phyloP scores from a whole-genome alignment of 2,888 invertebrate species.

The Physocephala rufipes region DNA sequence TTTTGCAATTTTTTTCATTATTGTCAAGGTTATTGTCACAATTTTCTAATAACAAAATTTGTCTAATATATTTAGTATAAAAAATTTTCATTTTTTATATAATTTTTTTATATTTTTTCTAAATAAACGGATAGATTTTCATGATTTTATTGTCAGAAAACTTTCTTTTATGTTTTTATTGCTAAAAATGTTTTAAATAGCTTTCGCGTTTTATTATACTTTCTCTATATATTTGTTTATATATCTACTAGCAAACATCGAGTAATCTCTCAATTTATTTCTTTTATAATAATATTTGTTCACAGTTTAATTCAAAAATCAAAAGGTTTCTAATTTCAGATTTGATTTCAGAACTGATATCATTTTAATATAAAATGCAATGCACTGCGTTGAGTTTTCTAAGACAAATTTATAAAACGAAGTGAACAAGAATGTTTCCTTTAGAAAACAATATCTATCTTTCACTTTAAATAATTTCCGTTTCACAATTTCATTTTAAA shows the following conservation, averaged over 20 bases:
- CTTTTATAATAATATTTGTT: slow-evolving; percentile 30
- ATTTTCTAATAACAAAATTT: slow-evolving; percentile 6
- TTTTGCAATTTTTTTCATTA: slow-evolving; percentile 12
- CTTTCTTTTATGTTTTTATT: no score
- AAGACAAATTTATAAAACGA: no score
- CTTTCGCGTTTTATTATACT: no score
- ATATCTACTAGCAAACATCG: no score
- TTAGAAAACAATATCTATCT: not conserved
- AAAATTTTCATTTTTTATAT: slow-evolving; percentile 21
- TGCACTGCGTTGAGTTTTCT: not conserved
- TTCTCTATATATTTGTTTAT: no score
- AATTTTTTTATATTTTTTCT: slow-evolving; percentile 9
- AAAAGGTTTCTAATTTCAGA: not conserved
- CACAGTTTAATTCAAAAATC: not conserved
- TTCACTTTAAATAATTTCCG: not conserved
- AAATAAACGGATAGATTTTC: not conserved
- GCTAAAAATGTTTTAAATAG: no score
- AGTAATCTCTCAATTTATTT: no score
- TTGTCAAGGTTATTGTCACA: slow-evolving; percentile 13
- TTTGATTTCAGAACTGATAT: not conserved
- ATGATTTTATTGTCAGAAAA: not conserved
- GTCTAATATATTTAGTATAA: slow-evolving; percentile 19
- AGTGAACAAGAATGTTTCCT: not conserved
- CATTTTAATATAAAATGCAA: no score
- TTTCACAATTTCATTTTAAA: not conserved